Evolutionary conservation across 1,140 invertebrate genomes (phyloP).

Genomic region (Papilio polytes): DNA sequence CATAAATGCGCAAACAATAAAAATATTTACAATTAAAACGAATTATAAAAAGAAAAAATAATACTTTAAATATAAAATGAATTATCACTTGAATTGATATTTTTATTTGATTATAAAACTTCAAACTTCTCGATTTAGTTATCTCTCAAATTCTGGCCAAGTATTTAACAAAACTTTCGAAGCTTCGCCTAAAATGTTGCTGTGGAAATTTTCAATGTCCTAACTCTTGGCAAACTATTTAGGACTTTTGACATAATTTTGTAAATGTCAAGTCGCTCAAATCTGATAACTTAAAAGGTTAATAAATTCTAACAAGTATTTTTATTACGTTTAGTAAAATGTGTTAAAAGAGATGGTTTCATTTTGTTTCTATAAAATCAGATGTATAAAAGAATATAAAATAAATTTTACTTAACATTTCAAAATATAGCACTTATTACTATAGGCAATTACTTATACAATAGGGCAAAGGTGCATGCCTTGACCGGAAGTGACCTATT

Average conservation of each 20-base stretch:
- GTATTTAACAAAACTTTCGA: constrained; percentile 24
- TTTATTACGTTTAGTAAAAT: too few relatives aligned
- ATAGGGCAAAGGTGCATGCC: constrained; percentile 26
- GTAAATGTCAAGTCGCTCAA: neutral
- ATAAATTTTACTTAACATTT: neutral
- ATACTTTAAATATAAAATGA: neutral
- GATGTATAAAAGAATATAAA: too few relatives aligned
- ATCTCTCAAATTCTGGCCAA: constrained; percentile 24
- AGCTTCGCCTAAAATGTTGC: constrained; percentile 20
- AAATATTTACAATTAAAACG: neutral
- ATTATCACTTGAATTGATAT: neutral
- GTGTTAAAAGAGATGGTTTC: too few relatives aligned
- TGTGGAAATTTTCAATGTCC: constrained; percentile 13
- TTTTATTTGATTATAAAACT: constrained; percentile 23
- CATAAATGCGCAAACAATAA: neutral
- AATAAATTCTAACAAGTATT: neutral
- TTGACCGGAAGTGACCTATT: constrained; percentile 34
- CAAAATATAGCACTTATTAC: neutral
- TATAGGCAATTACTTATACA: neutral
- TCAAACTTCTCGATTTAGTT: neutral
- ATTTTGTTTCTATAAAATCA: too few relatives aligned
- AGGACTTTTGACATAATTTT: constrained; percentile 26
- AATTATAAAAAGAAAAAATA: too few relatives aligned
- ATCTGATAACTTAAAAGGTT: neutral
- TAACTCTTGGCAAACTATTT: constrained; percentile 6